A percentile compares a stretch with the other conserved stretches of the same genome.
Evolutionary conservation across 2,888 invertebrate species (phyloP).

Genomic region (Pasiphila rectangulata): DNA sequence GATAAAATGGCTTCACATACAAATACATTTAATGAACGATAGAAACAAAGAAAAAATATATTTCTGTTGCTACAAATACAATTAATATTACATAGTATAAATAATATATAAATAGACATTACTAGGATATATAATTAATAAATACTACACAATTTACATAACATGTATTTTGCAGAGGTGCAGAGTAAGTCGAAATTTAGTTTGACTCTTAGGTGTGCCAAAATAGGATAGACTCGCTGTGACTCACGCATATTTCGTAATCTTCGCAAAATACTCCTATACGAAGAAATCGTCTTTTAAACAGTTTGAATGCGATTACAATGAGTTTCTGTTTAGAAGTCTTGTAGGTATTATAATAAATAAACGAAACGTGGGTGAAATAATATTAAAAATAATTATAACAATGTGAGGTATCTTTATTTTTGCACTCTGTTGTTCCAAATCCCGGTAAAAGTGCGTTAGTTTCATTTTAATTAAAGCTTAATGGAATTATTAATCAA

Average conservation of each 20-base stretch:
- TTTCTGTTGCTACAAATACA: too few relatives aligned
- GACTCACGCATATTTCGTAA: constrained; percentile 23
- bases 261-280: constrained; percentile 2
- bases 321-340: background rate
- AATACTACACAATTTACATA: background rate
- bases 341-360: background rate
- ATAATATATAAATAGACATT: too few relatives aligned
- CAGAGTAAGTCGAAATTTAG: constrained; percentile 24
- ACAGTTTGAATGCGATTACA: constrained; percentile 2
- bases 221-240: constrained; percentile 24
- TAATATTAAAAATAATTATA: background rate
- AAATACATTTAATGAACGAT: too few relatives aligned
- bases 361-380: background rate
- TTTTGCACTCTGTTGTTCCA: background rate
- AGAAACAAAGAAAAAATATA: too few relatives aligned
- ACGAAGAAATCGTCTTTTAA: background rate
- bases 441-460: background rate
- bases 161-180: background rate
- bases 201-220: constrained; percentile 26
- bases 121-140: too few relatives aligned
- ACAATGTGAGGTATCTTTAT: background rate
- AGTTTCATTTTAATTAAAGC: background rate
- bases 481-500: background rate
- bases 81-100: too few relatives aligned
- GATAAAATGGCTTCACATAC: constrained; percentile 1